A percentile compares a stretch with the other conserved stretches of the same genome.
Evolutionary conservation across 92 coral and sea anemone species (phyloP).

Genomic region (Actinernus sp.): DNA sequence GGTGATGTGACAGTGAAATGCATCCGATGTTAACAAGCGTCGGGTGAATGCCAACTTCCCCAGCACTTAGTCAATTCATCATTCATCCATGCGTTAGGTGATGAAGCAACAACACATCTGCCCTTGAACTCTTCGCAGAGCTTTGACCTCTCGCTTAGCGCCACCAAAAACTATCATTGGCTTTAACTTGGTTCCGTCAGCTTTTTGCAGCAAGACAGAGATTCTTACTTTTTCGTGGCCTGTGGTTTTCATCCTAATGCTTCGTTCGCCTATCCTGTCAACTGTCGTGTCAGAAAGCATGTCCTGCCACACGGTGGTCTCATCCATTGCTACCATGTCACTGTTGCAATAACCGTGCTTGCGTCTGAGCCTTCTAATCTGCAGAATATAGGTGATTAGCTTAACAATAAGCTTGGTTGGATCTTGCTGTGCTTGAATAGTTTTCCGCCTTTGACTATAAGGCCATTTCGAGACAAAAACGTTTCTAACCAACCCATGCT

Average conservation of each 20-base stretch:
- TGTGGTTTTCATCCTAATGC: conserved; percentile 56
- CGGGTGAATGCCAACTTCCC: conserved; percentile 52
- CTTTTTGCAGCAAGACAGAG: conserved; percentile 70
- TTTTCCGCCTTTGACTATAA: no score
- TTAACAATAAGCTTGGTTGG: conserved; percentile 74
- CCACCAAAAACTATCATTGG: conserved; percentile 79
- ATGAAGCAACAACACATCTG: conserved; percentile 63
- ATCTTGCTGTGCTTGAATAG: no score
- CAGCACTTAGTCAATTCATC: conserved; percentile 46
- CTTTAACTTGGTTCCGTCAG: conserved; percentile 76
- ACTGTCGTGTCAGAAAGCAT: conserved; percentile 61
- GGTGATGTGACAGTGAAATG: conserved; percentile 53
- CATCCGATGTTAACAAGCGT: conserved; percentile 67
- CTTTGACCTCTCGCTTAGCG: conserved; percentile 65
- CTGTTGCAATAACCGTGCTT: conserved; percentile 57
- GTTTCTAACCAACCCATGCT: no score
- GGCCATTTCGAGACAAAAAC: no score
- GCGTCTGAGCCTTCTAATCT: conserved; percentile 59
- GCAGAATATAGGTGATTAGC: conserved; percentile 64
- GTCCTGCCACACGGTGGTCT: no score
- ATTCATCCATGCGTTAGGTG: conserved; percentile 65
- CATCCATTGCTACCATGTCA: conserved; percentile 58
- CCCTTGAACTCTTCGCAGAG: conserved; percentile 57
- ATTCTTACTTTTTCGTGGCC: conserved; percentile 72
- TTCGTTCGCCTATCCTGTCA: conserved; percentile 48